Percentiles rank a stretch among this genome's conserved stretches.
These are phyloP conservation scores for Siniperca obscura DNA, from an alignment of 2,797 vertebrate genomes.

Conservation along the genomic window DNA sequence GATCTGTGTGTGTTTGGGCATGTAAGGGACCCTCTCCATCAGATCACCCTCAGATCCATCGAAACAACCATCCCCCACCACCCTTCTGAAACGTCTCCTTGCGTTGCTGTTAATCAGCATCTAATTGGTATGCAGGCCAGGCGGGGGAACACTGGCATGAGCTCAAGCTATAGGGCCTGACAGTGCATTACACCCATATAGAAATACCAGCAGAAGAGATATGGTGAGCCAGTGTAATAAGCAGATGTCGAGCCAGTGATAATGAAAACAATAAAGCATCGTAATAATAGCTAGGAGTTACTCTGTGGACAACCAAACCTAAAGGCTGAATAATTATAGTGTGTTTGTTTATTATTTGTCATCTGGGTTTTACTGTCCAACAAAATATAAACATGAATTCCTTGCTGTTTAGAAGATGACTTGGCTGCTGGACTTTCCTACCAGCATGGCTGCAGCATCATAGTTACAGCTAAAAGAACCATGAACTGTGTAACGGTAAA, in stretches of 20 bases:
- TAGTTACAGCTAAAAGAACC: background rate
- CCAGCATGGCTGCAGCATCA: background rate
- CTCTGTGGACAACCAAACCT: constrained; percentile 37
- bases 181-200: constrained; percentile 46
- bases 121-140: constrained; percentile 66
- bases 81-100: constrained; percentile 34
- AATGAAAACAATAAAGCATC: constrained; percentile 56
- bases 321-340: constrained; percentile 41
- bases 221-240: constrained; percentile 43
- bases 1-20: constrained; percentile 30
- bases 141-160: constrained; percentile 42
- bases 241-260: constrained; percentile 47
- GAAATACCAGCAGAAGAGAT: constrained; percentile 46
- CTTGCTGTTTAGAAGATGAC: constrained; percentile 17
- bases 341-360: constrained; percentile 46
- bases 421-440: background rate
- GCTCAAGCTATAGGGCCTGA: constrained; percentile 40
- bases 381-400: constrained; percentile 24
- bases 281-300: constrained; percentile 44
- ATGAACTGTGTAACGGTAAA: background rate
- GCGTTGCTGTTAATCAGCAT: constrained; percentile 62
- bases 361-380: constrained; percentile 42
- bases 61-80: constrained; percentile 36
- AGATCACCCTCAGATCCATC: constrained; percentile 48
- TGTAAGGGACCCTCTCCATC: constrained; percentile 37